Evolutionary conservation across 64 coral and sea anemone genomes (phyloP).

Genomic region (Acropora tenuis): DNA sequence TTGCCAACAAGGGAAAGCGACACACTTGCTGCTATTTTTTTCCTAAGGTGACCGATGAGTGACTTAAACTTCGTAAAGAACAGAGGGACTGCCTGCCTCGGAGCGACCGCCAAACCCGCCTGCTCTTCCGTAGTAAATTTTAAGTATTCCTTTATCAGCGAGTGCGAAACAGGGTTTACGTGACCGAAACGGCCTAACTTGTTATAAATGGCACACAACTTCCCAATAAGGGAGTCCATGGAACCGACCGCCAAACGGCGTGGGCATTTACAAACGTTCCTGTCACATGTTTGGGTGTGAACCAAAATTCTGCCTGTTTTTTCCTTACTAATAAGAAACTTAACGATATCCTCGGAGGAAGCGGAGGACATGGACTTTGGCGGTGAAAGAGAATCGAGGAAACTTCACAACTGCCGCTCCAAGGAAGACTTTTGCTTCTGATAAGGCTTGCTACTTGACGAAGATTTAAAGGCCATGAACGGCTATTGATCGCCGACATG

Average conservation of each 20-base stretch:
- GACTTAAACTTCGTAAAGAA: conserved; percentile 36
- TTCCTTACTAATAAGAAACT: conserved; percentile 36
- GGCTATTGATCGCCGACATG: neutral
- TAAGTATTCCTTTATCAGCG: conserved; percentile 32
- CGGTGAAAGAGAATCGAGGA: neutral
- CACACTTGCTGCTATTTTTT: neutral
- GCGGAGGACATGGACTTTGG: neutral
- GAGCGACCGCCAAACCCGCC: neutral
- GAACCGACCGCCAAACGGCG: conserved; percentile 33
- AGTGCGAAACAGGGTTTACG: conserved; percentile 40
- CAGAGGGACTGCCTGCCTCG: conserved; percentile 48
- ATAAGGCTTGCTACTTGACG: too few relatives aligned
- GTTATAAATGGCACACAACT: conserved; percentile 26
- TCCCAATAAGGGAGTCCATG: conserved; percentile 22
- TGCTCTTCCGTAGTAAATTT: conserved; percentile 20
- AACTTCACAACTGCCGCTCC: neutral
- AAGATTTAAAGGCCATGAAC: too few relatives aligned
- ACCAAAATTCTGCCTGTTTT: conserved; percentile 5
- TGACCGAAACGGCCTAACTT: conserved; percentile 8
- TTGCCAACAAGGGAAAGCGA: neutral
- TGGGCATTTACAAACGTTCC: conserved; percentile 30
- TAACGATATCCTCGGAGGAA: conserved; percentile 6
- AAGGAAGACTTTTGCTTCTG: neutral
- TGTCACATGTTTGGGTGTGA: neutral
- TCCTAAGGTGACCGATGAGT: neutral